Evolutionary conservation across 2,113 vertebrate genomes (phyloP).

Genomic region (Podiceps cristatus): DNA sequence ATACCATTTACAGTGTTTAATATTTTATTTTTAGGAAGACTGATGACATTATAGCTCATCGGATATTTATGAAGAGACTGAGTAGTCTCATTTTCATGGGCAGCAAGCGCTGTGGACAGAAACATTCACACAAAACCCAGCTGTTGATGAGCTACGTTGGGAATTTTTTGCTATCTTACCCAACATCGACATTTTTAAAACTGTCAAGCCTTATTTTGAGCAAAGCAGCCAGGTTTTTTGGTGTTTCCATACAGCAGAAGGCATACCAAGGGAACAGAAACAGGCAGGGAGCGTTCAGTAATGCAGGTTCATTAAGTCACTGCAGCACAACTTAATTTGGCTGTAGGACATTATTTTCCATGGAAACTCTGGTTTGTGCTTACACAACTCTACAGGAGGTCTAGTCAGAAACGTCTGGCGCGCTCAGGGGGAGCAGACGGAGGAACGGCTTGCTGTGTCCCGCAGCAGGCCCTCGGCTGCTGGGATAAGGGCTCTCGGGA

Average conservation of each 20-base stretch:
- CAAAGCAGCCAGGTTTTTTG: neutral
- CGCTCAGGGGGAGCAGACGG: neutral
- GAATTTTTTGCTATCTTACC: neutral
- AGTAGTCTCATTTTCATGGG: conserved; percentile 15
- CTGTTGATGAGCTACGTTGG: neutral
- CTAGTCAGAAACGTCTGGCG: neutral
- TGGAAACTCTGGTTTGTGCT: conserved; percentile 20
- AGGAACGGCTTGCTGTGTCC: accelerated
- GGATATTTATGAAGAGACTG: conserved; percentile 52
- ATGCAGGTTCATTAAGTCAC: neutral
- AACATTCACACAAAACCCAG: neutral
- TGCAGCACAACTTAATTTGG: conserved; percentile 13
- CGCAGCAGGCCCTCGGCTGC: accelerated
- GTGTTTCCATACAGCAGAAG: neutral
- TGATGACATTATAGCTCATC: conserved; percentile 42
- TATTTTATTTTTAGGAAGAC: conserved; percentile 65
- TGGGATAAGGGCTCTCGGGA: accelerated
- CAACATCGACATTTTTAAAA: neutral
- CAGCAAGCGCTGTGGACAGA: neutral
- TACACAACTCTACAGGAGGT: neutral
- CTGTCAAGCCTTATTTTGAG: neutral
- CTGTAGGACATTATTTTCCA: neutral
- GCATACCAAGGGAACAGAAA: neutral
- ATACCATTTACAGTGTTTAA: conserved; percentile 55
- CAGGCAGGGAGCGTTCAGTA: neutral